Evolutionary conservation across 2,113 vertebrate species (phyloP).

Genomic region (Cinclus mexicanus): DNA sequence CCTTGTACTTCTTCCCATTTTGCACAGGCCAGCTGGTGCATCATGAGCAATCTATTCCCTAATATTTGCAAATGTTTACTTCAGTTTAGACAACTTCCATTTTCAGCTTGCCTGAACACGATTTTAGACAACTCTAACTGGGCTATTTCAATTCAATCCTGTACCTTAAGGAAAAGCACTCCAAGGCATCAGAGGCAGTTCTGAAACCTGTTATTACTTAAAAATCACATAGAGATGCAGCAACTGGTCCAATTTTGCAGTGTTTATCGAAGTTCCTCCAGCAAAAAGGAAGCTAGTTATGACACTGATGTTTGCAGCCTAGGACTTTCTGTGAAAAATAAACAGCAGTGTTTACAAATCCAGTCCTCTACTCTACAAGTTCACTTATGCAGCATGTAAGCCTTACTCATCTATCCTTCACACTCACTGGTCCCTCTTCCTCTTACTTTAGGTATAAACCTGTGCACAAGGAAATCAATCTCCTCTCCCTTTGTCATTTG

Average conservation of each 20-base stretch:
- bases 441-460: background rate
- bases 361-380: background rate
- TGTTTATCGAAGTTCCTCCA: background rate
- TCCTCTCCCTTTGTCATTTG: background rate
- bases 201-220: background rate
- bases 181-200: background rate
- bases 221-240: background rate
- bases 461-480: background rate
- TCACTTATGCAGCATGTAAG: background rate
- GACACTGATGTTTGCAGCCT: background rate
- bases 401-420: background rate
- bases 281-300: background rate
- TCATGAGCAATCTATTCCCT: background rate
- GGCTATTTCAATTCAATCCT: background rate
- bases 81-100: background rate
- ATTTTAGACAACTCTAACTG: background rate
- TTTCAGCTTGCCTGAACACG: background rate
- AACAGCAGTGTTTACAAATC: background rate
- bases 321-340: background rate
- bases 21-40: background rate
- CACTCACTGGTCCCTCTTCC: accelerated
- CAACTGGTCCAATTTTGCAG: background rate
- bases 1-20: background rate
- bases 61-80: background rate
- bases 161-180: background rate